Base-by-base conservation (phyloP, 2,113 vertebrate genomes). In the Crotophaga sulcirostris region DNA sequence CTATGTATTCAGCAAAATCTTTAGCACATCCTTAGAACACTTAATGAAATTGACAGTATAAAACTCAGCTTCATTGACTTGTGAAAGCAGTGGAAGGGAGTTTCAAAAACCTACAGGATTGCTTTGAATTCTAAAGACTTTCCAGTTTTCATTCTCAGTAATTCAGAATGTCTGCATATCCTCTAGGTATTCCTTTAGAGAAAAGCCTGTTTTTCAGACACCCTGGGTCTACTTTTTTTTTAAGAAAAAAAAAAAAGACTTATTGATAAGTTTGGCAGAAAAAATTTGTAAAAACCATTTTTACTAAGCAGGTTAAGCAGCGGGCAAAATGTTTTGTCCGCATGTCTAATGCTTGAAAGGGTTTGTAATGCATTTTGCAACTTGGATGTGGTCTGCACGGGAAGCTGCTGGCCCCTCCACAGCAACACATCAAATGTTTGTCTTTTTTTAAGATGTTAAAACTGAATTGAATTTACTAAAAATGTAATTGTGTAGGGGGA, bases 391-490 rank as follows among this genome's bases (percentile, higher is more conserved):
- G 70, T 76, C 93, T 95, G 84, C 90, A 52, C 49, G 2, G 95
- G 92, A 95, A 84, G 82, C 91, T 84, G 87, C 96, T 94, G 94
- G 92, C 86, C 84, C 60, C 80, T 93, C 93, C 86, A 84, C 85
- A 47, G 54, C 55, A 28, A 73, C 47, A 84, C 64, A 29, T 84
- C 92, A 80, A 87, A 90, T 89, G 93, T 97, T 97, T 83, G 87
- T 93, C 91, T 94, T 96, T 98, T 97, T 97, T 97, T 93, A 98
- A 95, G 88, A 91, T 95, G 80, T 93, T 97, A 92, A 95, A 91
- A 95, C 56, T 90, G 93, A 93, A 93, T 78, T 94, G 94, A 98
- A 97, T 97, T 98, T 96, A 97, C 97, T 97, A 97, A 97, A 98
- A 97, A 76, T 96, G 45, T 91, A 92, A 92, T 96, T 97, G 93